These are phyloP conservation scores for Sinodicranocentrus sp. DNA, from an alignment of 2,888 invertebrate genomes.

Conservation along the genomic window DNA sequence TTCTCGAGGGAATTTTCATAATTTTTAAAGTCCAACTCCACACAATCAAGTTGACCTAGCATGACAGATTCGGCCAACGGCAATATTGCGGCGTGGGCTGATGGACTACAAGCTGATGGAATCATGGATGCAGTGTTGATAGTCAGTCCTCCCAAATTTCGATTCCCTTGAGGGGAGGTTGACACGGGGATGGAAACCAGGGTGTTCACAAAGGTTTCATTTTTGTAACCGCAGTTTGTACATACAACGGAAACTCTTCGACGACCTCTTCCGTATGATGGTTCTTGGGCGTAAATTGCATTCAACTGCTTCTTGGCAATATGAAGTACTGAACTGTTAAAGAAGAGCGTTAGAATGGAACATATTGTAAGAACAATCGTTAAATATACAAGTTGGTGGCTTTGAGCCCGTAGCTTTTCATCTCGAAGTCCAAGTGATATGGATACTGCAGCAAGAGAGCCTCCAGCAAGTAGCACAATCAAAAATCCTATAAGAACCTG, in stretches of 20 bases:
- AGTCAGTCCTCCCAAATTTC: constrained; percentile 19
- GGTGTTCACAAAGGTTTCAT: constrained; percentile 75
- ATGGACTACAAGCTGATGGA: constrained; percentile 18
- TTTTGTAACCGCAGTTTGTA: constrained; percentile 76
- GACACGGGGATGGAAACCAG: constrained; percentile 57
- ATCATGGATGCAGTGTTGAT: constrained; percentile 12
- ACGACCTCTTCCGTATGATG: constrained; percentile 53
- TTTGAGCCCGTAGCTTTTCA: constrained; percentile 73
- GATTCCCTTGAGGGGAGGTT: background rate
- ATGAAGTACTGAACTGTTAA: constrained; percentile 75
- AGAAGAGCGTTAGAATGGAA: constrained; percentile 76
- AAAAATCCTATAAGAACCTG: constrained; percentile 74
- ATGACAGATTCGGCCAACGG: constrained; percentile 64
- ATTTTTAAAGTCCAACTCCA: constrained; percentile 44
- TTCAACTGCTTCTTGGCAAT: constrained; percentile 76
- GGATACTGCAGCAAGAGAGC: constrained; percentile 72
- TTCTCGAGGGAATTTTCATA: constrained; percentile 23
- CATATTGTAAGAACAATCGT: constrained; percentile 76
- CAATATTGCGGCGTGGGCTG: constrained; percentile 36
- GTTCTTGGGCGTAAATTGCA: constrained; percentile 76
- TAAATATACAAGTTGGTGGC: constrained; percentile 75
- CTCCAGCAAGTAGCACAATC: constrained; percentile 72
- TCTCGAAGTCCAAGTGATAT: constrained; percentile 73
- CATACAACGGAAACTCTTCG: constrained; percentile 76
- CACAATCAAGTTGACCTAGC: constrained; percentile 60